Conservation (phyloP, 1,140 invertebrate genomes). For the Magallana ariakensis region DNA sequence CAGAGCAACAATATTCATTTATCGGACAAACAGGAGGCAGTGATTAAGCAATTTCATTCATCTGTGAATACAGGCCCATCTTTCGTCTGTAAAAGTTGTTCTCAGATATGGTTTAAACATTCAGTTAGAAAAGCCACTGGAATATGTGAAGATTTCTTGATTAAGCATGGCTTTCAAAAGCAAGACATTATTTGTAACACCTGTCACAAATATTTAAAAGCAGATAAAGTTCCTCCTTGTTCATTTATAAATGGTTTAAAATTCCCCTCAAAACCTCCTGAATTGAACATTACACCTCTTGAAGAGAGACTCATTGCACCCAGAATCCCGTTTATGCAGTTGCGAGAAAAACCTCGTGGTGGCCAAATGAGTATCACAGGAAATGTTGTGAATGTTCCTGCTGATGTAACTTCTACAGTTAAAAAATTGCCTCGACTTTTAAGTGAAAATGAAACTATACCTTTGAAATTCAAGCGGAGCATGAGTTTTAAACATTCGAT, state of each 20-base stretch:
- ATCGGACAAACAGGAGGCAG: background rate
- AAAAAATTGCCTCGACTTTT: conserved; percentile 51
- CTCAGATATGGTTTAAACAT: conserved; percentile 24
- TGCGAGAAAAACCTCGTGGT: conserved; percentile 52
- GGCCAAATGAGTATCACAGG: conserved; percentile 46
- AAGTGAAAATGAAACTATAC: conserved; percentile 47
- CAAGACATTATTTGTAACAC: conserved; percentile 51
- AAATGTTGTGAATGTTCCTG: conserved; percentile 58
- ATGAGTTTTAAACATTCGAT: conserved; percentile 49
- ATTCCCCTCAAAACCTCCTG: conserved; percentile 52
- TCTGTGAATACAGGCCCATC: conserved; percentile 21
- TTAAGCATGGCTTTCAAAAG: conserved; percentile 15
- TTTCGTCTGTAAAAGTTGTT: conserved; percentile 28
- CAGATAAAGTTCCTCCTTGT: conserved; percentile 47
- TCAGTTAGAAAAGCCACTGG: conserved; percentile 11
- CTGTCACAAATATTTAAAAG: conserved; percentile 50
- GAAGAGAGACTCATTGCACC: conserved; percentile 52
- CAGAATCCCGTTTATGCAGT: conserved; percentile 60
- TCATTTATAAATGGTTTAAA: conserved; percentile 47
- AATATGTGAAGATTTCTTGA: conserved; percentile 13
- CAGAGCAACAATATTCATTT: background rate
- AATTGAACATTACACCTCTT: conserved; percentile 48
- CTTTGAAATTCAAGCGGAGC: conserved; percentile 53
- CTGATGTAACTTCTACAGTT: conserved; percentile 46
- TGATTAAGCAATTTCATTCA: conserved; percentile 8